Evolutionary conservation across 2,797 vertebrate genomes (phyloP), one percentile per base, ranked within the genome.

Genomic region (Cossypha heuglini): DNA sequence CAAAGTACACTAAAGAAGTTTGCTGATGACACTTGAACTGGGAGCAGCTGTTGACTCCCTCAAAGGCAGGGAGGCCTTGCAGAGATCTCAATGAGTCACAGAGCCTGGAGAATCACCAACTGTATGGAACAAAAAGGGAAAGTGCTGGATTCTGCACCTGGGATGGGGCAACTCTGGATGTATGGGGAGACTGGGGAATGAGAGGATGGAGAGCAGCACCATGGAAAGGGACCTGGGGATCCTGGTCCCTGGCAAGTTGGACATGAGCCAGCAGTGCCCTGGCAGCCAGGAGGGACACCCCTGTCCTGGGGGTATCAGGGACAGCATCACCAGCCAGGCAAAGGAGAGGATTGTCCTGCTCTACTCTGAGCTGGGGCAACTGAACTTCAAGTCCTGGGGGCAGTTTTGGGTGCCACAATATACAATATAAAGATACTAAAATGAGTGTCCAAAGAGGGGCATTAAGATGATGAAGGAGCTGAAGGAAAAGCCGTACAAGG

Each of bases 281-380:
- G 66, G 37, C 11, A 43, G 37, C 24, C 45, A 29, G 16, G n/a
- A 66, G 24, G n/a, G 6, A 0, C 74, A 43, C 1, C 26, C 5
- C 5, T 49, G 58, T 45, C 24, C 31, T 15, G 45, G 13, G 28
- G 9, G 11, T 13, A 46, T 5, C 16, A 45, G 54, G 29, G 9
- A 0, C 31, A 42, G 48, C 9, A 37, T 22, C 2, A 0, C 13
- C 51, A 37, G 28, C 22, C 0, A 0, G 51, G 13, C 2, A 2
- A 43, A 11, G 10, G 6, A 66, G 52, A 9, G 7, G 14, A 59
- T 16, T 68, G 35, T 48, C 16, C 31, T 0, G 0, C 18, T 61
- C 46, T n/a, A 12, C 40, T 42, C 21, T 46, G 31, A 1, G 0
- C 31, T 74, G 40, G 15, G 8, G 12, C 0, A 0, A 26, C 61